Base-by-base conservation (phyloP, 2,797 vertebrate species). In the Macroramphosus scolopax region DNA sequence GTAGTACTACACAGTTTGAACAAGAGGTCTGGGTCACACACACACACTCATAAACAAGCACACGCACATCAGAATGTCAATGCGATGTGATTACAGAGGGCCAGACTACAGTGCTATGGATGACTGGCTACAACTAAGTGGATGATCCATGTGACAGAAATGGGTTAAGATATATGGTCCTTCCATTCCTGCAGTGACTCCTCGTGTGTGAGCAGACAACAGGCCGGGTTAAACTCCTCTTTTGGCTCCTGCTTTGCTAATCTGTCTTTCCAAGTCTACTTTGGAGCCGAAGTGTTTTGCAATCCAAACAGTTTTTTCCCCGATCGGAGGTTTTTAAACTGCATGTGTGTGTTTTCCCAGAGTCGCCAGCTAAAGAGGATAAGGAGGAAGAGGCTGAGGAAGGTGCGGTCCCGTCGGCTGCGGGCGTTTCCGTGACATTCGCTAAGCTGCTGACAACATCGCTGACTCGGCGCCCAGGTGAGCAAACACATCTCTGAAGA, bases 91-190 rank as follows among this genome's bases (percentile, higher is more conserved):
- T 66, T 55, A 59, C 58, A 68, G 62, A 75, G 68, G 52, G 37
- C 63, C 69, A 47, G 63, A 71, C 52, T 44, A 57, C 62, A 11
- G 44, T 6, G 34, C 54, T 58, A 59, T 61, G 86, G 78, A 71
- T 84, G 83, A 67, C 56, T 83, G 75, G 68, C 56, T 73, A 32
- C 53, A 68, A 65, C 63, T 75, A 77, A 81, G 72, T 70, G 75
- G 64, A 64, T 68, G 25, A 71, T 80, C 63, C 39, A 11, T 69
- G 49, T 87, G 89, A 89, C 85, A 87, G 79, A 89, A 87, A 80
- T 89, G 68, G 90, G 88, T 89, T 87, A 84, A 63, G 75, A 82
- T 68, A 77, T 46, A 47, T 42, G 55, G 71, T 57, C 65, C 44
- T 26, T 52, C 43, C 56, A 10, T 68, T 61, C 31, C 52, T 56